A percentile compares a stretch with the other conserved stretches of the same genome.
phyloP scores from a whole-genome alignment of 1,140 invertebrate genomes.

The Rhyacophila brunnea region DNA sequence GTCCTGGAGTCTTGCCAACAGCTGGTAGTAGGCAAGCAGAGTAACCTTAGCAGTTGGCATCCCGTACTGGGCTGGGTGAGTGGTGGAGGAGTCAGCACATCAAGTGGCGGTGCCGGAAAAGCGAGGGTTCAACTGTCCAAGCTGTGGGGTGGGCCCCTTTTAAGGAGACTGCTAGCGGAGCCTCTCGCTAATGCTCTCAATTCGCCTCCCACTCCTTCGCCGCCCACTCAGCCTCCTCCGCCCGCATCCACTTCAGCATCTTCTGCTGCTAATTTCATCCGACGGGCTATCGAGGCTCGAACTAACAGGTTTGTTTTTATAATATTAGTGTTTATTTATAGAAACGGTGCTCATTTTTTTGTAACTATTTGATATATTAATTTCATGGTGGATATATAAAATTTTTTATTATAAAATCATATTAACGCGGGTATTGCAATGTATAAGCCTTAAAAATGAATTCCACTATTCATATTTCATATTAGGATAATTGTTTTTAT shows the following conservation, averaged over 20 bases:
- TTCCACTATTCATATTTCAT: too few relatives aligned
- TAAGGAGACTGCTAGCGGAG: constrained; percentile 46
- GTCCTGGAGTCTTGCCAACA: constrained; percentile 82
- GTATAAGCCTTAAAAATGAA: too few relatives aligned
- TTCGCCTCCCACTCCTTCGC: constrained; percentile 33
- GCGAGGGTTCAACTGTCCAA: constrained; percentile 81
- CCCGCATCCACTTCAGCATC: constrained; percentile 31
- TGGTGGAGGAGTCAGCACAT: constrained; percentile 73
- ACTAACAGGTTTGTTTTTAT: constrained; percentile 45
- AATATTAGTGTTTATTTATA: constrained; percentile 9
- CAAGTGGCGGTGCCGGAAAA: constrained; percentile 77
- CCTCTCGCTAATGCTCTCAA: constrained; percentile 49
- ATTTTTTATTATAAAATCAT: neutral
- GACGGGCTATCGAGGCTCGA: constrained; percentile 53
- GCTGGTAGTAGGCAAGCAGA: constrained; percentile 82
- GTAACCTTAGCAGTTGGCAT: constrained; percentile 94
- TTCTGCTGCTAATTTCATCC: constrained; percentile 48
- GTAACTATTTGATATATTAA: neutral
- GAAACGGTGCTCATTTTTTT: neutral
- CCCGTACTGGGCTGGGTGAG: constrained; percentile 97
- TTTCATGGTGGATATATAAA: neutral
- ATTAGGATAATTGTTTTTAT: too few relatives aligned
- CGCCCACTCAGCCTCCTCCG: constrained; percentile 3
- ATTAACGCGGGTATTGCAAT: neutral
- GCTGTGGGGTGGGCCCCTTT: constrained; percentile 72